Conservation (phyloP, 2,113 vertebrate species). For the Dinomys branickii region DNA sequence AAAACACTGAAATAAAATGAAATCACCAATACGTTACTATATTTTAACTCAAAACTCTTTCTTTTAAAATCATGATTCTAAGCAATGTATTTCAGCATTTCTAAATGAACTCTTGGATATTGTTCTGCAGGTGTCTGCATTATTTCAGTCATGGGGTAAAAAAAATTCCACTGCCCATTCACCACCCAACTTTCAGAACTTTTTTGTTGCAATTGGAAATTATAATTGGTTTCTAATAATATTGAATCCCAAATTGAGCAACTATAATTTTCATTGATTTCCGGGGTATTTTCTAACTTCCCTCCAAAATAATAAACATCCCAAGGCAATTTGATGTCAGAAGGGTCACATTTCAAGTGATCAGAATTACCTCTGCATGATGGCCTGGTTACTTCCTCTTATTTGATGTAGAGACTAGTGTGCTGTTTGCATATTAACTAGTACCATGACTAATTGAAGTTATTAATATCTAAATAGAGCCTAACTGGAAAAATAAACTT, state of each 20-base stretch:
- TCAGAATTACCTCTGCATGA: background rate
- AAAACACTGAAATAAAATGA: background rate
- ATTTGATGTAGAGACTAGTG: background rate
- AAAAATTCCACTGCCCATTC: background rate
- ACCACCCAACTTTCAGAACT: conserved; percentile 18
- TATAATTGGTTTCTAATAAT: conserved; percentile 18
- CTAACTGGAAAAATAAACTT: background rate
- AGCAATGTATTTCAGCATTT: background rate
- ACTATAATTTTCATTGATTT: conserved; percentile 17
- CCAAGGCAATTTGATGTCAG: background rate
- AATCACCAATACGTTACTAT: background rate
- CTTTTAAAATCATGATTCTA: conserved; percentile 7
- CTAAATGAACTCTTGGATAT: background rate
- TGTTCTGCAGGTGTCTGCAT: background rate
- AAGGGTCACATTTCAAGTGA: background rate
- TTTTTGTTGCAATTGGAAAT: conserved; percentile 44
- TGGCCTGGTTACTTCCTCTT: conserved; percentile 4
- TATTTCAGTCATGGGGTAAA: conserved; percentile 13
- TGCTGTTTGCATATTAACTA: conserved; percentile 8
- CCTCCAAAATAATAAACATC: conserved; percentile 17
- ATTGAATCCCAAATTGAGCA: conserved; percentile 51
- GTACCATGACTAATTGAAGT: background rate
- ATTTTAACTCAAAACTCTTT: background rate
- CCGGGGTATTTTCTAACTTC: background rate
- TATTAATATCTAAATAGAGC: conserved; percentile 18